Conservation (phyloP, 2,888 invertebrate species). For the Drosophila prolongata region DNA sequence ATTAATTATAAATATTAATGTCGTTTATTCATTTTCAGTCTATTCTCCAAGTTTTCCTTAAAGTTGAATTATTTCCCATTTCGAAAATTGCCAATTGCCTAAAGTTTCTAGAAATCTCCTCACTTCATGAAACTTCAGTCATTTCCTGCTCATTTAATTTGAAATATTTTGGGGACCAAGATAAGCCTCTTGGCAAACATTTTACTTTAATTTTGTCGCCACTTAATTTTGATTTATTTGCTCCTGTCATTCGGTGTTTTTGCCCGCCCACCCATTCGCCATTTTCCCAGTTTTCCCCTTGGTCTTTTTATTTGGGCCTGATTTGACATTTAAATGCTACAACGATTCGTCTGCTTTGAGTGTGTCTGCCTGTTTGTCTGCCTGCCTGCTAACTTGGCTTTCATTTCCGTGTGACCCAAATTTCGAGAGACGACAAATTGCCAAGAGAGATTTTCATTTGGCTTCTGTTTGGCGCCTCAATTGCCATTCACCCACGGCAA, state of each 20-base stretch:
- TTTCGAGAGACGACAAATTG: slow-evolving; percentile 25
- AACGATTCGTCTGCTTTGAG: slow-evolving; percentile 18
- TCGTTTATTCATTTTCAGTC: too few relatives aligned
- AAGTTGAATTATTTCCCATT: too few relatives aligned
- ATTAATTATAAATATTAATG: too few relatives aligned
- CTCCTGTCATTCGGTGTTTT: slow-evolving; percentile 8
- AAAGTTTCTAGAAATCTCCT: too few relatives aligned
- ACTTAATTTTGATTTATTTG: slow-evolving; percentile 42
- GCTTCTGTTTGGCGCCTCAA: slow-evolving; percentile 33
- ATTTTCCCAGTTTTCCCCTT: neutral
- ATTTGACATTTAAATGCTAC: slow-evolving; percentile 41
- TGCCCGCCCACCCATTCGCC: slow-evolving; percentile 3
- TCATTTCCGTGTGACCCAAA: slow-evolving; percentile 42
- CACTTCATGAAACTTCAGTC: neutral
- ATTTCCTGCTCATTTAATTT: neutral
- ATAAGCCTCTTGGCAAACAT: slow-evolving; percentile 10
- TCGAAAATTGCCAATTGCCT: too few relatives aligned
- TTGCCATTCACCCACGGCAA: slow-evolving; percentile 39
- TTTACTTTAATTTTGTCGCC: slow-evolving; percentile 36
- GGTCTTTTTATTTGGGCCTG: neutral
- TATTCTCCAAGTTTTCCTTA: too few relatives aligned
- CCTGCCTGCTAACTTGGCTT: slow-evolving; percentile 22
- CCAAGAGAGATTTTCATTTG: slow-evolving; percentile 16
- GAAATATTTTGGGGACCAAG: neutral
- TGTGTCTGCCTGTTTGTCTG: slow-evolving; percentile 1